Evolutionary conservation across 2,797 vertebrate species (phyloP), one percentile per base, ranked within the genome.

Genomic region (Agapornis canus): DNA sequence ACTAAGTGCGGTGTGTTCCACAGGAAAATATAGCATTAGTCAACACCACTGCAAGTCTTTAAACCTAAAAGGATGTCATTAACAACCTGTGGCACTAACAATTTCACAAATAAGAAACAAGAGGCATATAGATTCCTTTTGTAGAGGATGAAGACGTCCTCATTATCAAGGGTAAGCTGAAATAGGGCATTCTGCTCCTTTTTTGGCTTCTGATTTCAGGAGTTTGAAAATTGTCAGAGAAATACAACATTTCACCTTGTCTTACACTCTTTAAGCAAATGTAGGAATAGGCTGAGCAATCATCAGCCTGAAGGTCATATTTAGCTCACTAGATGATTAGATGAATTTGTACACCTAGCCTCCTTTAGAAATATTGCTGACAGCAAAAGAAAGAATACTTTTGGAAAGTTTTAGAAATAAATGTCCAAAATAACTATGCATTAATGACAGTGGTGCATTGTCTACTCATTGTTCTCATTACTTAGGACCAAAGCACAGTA

Each of bases 1-100:
- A 71, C 27, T 15, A 42, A 68, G 20, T 9, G 17, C 7, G 12
- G 66, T 0, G 2, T 17, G 6, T 6, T 65, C 18, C 0, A 2
- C n/a, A 78, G 51, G 51, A 70, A 47, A 72, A 56, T 11, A 57
- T 0, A 1, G 6, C 20, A 10, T 63, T 23, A 47, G 15, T 37
- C 29, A 92, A 22, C 5, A 17, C 12, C 9, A 17, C 19, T 27
- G 1, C 31, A 82, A 73, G 31, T 39, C 42, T 69, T 23, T 42
- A 45, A 72, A 72, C 11, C 9, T 54, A 52, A 66, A 77, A 64
- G 9, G 7, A 66, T 35, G 15, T 23, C 8, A 37, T 26, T 43
- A 42, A 16, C 32, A 70, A 54, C 8, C 10, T 60, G 45, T 40
- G 22, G 5, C 11, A 6, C 27, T 48, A 64, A 42, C 2, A 61